phyloP scores from a whole-genome alignment of 2,113 vertebrate genomes.

The Reinhardtius hippoglossoides region DNA sequence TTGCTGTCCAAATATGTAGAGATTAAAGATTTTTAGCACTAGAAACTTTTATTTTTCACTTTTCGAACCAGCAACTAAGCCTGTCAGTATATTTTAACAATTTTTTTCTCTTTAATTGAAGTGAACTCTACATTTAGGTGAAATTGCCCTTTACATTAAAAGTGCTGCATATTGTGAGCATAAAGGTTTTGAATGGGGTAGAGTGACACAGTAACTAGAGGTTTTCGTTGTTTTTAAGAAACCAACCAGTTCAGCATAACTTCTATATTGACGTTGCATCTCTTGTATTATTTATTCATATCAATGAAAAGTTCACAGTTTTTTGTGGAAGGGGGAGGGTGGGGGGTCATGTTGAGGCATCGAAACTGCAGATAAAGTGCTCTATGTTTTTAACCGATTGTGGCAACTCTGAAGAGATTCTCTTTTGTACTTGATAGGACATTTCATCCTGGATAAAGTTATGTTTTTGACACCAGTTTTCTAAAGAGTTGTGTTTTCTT shows the following conservation, averaged over 20 bases:
- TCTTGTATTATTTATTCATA: conserved; percentile 89
- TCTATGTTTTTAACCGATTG: conserved; percentile 93
- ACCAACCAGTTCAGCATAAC: conserved; percentile 76
- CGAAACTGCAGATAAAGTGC: conserved; percentile 67
- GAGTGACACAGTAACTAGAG: conserved; percentile 70
- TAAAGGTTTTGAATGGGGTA: conserved; percentile 79
- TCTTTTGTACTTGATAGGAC: conserved; percentile 94
- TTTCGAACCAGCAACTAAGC: conserved; percentile 77
- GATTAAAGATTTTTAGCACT: conserved; percentile 68
- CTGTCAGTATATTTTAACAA: conserved; percentile 66
- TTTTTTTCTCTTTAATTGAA: conserved; percentile 67
- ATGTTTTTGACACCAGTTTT: conserved; percentile 88
- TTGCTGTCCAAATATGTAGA: conserved; percentile 71
- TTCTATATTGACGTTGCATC: conserved; percentile 78
- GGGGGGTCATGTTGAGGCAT: conserved; percentile 63
- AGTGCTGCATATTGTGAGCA: conserved; percentile 90
- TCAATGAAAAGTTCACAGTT: conserved; percentile 72
- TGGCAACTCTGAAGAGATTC: conserved; percentile 88
- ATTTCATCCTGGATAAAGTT: conserved; percentile 93
- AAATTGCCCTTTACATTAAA: conserved; percentile 85
- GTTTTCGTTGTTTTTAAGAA: conserved; percentile 73
- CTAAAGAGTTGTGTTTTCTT: conserved; percentile 81
- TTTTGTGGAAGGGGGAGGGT: neutral
- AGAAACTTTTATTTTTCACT: conserved; percentile 78
- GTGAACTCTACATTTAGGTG: conserved; percentile 83